These are phyloP conservation scores for Philopedon plagiatum DNA, from an alignment of 2,888 invertebrate genomes.

Conservation along the genomic window DNA sequence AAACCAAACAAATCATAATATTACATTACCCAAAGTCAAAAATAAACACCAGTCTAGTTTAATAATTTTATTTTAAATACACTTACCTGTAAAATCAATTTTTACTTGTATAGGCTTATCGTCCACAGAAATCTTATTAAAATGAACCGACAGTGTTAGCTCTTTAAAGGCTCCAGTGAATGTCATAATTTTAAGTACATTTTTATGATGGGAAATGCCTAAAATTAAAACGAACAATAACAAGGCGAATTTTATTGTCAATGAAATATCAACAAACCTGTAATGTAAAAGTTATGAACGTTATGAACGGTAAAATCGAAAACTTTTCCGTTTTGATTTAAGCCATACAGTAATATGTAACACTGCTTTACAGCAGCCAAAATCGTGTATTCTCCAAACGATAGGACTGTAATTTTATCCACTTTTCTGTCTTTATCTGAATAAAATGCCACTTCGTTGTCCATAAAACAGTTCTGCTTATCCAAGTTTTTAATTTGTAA, in stretches of 20 bases:
- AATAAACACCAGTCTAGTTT: too few relatives aligned
- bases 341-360: constrained; percentile 59
- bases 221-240: too few relatives aligned
- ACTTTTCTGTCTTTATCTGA: constrained; percentile 58
- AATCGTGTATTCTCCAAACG: constrained; percentile 56
- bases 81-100: constrained; percentile 54
- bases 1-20: too few relatives aligned
- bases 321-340: constrained; percentile 58
- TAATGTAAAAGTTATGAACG: constrained; percentile 60
- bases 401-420: constrained; percentile 59
- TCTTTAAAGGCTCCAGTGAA: constrained; percentile 61
- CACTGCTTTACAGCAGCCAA: constrained; percentile 60
- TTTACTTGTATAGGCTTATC: constrained; percentile 59
- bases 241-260: too few relatives aligned
- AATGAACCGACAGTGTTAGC: constrained; percentile 56
- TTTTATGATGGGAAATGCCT: constrained; percentile 61
- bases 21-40: too few relatives aligned
- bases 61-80: too few relatives aligned
- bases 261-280: constrained; percentile 56
- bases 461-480: constrained; percentile 52
- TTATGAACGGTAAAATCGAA: constrained; percentile 57
- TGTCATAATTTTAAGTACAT: constrained; percentile 59
- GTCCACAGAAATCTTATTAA: constrained; percentile 58
- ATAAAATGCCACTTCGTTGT: constrained; percentile 56
- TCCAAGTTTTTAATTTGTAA: constrained; percentile 58